These are phyloP conservation scores for Drosophila infuscata DNA, from an alignment of 2,888 invertebrate species.

Conservation along the genomic window DNA sequence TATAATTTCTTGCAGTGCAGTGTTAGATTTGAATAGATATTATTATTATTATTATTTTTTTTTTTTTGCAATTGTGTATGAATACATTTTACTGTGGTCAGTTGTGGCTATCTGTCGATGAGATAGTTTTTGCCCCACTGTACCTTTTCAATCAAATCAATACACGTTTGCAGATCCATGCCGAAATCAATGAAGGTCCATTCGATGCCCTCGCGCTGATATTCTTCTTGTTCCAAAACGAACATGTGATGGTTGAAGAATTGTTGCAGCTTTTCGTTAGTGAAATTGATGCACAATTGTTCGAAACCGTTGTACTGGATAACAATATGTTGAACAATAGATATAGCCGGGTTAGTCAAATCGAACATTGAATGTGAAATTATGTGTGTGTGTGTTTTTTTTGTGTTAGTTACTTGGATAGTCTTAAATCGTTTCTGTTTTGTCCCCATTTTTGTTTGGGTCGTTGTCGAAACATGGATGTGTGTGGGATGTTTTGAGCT, in stretches of 20 bases:
- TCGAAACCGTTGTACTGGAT: conserved; percentile 94
- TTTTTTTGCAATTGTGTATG: conserved; percentile 70
- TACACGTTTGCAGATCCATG: conserved; percentile 94
- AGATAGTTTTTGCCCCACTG: conserved; percentile 68
- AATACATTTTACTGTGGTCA: conserved; percentile 64
- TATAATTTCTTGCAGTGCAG: conserved; percentile 42
- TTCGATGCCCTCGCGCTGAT: conserved; percentile 95
- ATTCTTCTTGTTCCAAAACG: conserved; percentile 96
- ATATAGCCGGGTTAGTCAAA: conserved; percentile 59
- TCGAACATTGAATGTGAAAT: conserved; percentile 3
- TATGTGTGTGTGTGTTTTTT: conserved; percentile 23
- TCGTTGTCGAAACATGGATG: conserved; percentile 30
- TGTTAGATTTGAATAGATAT: conserved; percentile 35
- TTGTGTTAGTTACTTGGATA: conserved; percentile 64
- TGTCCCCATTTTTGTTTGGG: conserved; percentile 33
- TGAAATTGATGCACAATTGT: conserved; percentile 97
- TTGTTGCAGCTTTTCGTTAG: conserved; percentile 96
- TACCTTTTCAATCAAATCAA: conserved; percentile 92
- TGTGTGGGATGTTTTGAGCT: conserved; percentile 30
- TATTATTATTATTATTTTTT: neutral
- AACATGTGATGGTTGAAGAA: conserved; percentile 98
- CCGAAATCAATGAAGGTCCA: conserved; percentile 98
- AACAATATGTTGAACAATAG: conserved; percentile 80
- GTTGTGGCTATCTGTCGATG: conserved; percentile 69
- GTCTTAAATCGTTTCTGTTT: conserved; percentile 24